Evolutionary conservation across 2,113 vertebrate species (phyloP).

Genomic region (Pachypanchax playfairii): DNA sequence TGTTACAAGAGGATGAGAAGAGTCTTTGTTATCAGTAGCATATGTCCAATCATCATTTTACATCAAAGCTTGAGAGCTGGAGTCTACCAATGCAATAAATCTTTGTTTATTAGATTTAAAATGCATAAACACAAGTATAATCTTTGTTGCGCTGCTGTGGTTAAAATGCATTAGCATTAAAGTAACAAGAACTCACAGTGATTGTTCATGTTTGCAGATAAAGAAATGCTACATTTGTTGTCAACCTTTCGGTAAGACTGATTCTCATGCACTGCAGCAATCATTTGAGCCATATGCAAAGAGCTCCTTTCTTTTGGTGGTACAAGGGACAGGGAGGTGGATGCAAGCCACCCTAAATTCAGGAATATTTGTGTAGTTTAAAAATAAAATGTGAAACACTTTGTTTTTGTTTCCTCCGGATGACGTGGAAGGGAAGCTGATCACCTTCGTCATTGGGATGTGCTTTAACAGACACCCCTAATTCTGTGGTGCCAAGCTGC

Average conservation of each 20-base stretch:
- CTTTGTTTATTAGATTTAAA: no score
- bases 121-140: background rate
- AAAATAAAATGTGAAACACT: slow-evolving; percentile 25
- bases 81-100: no score
- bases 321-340: slow-evolving; percentile 12
- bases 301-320: background rate
- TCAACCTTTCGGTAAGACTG: background rate
- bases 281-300: slow-evolving; percentile 4
- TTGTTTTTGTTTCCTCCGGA: slow-evolving; percentile 19
- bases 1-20: no score
- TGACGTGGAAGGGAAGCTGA: slow-evolving; percentile 31
- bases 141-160: background rate
- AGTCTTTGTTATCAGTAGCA: no score
- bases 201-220: background rate
- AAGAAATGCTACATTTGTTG: background rate
- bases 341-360: slow-evolving; percentile 14
- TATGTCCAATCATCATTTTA: no score
- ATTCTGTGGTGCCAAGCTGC: slow-evolving; percentile 37
- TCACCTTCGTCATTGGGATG: slow-evolving; percentile 39
- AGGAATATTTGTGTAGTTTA: background rate
- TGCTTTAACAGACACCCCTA: slow-evolving; percentile 37
- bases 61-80: no score
- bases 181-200: background rate
- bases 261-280: slow-evolving; percentile 9
- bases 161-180: background rate